These are phyloP conservation scores for Nemurella pictetii DNA, from an alignment of 2,888 invertebrate species.

Conservation along the genomic window DNA sequence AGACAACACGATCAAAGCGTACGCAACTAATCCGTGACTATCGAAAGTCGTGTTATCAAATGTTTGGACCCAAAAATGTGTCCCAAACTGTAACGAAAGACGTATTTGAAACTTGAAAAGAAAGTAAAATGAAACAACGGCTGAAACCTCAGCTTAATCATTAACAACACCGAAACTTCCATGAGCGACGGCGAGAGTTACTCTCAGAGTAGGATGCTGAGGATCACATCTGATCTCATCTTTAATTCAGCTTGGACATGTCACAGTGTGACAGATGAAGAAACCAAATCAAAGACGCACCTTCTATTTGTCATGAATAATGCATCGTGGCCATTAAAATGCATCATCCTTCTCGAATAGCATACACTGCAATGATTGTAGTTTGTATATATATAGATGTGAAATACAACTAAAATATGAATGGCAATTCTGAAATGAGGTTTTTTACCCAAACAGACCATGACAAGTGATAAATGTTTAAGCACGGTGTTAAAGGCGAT, in stretches of 20 bases:
- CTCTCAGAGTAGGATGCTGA: background rate
- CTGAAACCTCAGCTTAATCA: too few relatives aligned
- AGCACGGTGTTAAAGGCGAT: background rate
- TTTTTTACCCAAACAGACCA: background rate
- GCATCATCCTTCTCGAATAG: background rate
- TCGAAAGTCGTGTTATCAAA: too few relatives aligned
- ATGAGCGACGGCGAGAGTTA: background rate
- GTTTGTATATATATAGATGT: too few relatives aligned
- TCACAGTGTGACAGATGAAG: background rate
- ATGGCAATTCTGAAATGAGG: background rate
- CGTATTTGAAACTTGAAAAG: too few relatives aligned
- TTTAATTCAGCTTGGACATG: background rate
- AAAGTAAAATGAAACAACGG: too few relatives aligned
- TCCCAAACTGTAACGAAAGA: too few relatives aligned
- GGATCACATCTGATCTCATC: background rate
- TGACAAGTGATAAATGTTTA: background rate
- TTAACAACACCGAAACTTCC: too few relatives aligned
- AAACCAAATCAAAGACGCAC: background rate
- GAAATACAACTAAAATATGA: background rate
- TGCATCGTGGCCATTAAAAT: background rate
- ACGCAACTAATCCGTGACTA: too few relatives aligned
- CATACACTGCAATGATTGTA: background rate
- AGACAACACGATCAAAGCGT: too few relatives aligned
- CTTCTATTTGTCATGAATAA: background rate
- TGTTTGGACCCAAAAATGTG: too few relatives aligned